Evolutionary conservation across 2,888 invertebrate genomes (phyloP).

Genomic region (Rapana venosa): DNA sequence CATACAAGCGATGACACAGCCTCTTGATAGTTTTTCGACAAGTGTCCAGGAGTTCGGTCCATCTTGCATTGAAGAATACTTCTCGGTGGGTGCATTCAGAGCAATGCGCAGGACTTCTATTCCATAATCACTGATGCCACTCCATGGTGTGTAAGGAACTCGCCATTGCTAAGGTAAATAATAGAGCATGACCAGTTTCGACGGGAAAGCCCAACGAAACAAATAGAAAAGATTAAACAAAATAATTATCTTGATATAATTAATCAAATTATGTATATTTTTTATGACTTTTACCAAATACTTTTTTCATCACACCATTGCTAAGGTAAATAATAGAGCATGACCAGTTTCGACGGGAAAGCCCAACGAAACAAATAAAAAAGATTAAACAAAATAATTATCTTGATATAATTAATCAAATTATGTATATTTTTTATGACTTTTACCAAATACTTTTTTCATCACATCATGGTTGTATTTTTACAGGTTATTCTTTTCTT

Average conservation of each 20-base stretch:
- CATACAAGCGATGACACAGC: conserved; percentile 69
- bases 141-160: neutral
- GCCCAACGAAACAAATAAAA: neutral
- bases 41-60: conserved; percentile 72
- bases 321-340: conserved; percentile 52
- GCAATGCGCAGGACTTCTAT: neutral
- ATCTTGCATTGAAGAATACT: conserved; percentile 50
- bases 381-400: neutral
- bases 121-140: too few species aligned
- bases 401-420: too few species aligned
- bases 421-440: too few species aligned
- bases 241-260: too few species aligned
- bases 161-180: conserved; percentile 47
- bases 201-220: conserved; percentile 44
- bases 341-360: conserved; percentile 53
- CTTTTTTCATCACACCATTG: too few species aligned
- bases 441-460: too few species aligned
- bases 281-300: too few species aligned
- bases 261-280: too few species aligned
- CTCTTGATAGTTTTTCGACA: conserved; percentile 68
- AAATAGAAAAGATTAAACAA: neutral
- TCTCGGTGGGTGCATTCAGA: too few species aligned
- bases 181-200: conserved; percentile 54
- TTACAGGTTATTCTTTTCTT: too few species aligned
- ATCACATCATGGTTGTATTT: too few species aligned